Evolutionary conservation across 53 echinoderm and acorn worm species (phyloP), one percentile per base, ranked within the genome.

Genomic region (Mesocentrotus franciscanus): DNA sequence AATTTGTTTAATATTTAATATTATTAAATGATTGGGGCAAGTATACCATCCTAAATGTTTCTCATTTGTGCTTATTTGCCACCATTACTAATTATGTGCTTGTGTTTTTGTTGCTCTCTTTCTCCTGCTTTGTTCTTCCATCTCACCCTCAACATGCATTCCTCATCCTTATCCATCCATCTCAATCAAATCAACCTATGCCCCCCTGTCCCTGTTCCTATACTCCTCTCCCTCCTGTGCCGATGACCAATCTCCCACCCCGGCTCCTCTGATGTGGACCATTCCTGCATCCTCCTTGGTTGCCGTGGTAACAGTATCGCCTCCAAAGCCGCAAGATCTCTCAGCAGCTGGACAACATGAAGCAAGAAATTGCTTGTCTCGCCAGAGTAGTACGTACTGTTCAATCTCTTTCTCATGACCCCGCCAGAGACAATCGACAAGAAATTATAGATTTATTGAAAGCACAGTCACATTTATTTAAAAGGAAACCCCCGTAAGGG

Each of bases 351-450:
- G 95, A 94, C 61, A 60, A 66, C 85, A 94, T 94, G 39, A 71
- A 94, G 95, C 95, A 94, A 68, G 95, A 94, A 70, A 94, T 94
- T 30, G 85, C 95, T 42, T 85, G 62, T 61, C 95, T 94, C 26
- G 87, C 95, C 95, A 85, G 95, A 94, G 95, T 94, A 85, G 95
- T 94, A 94, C 95, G 95, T 94, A 94, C 39, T 61, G 87, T 85
- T 85, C 62, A 85, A 4, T 94, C 95, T 56, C 95, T 62, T 29
- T 94, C 68, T 13, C 61, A 74, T 24, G 71, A 71, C 26, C 27
- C 92, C 7, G 35, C 92, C 55, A 56, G 57, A 70, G 92, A 92
- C 68, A 33, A 64, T 42, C 92, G 68, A 8, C 92, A 72, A 32
- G 92, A 92, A 71, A 92, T 92, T 14, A 91, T 61, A 91, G 91